Evolutionary conservation across 2,797 vertebrate genomes (phyloP).

Genomic region (Luscinia luscinia): DNA sequence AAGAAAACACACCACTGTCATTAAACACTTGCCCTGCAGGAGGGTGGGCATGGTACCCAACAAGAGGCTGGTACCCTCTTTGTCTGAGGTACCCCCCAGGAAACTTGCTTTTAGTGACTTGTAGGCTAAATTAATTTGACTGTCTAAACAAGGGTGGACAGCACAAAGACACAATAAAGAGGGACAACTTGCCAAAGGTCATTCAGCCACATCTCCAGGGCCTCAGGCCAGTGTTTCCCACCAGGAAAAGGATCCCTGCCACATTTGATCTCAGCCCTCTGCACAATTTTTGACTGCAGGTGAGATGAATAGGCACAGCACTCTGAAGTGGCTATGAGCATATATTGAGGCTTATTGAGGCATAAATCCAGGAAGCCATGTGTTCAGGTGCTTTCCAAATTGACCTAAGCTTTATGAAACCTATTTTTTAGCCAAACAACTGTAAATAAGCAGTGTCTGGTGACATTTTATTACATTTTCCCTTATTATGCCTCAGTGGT

Average conservation of each 20-base stretch:
- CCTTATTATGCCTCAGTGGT: slow-evolving; percentile 71
- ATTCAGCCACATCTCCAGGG: accelerated
- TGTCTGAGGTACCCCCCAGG: not conserved
- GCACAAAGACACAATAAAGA: not conserved
- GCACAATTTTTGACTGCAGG: not conserved
- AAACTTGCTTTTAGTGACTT: not conserved
- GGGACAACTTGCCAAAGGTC: not conserved
- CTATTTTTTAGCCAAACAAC: slow-evolving; percentile 76
- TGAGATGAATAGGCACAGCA: not conserved
- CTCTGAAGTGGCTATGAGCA: slow-evolving; percentile 39
- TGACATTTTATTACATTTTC: slow-evolving; percentile 73
- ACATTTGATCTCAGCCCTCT: not conserved
- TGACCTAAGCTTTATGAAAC: slow-evolving; percentile 73
- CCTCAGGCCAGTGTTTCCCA: not conserved
- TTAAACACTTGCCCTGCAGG: not conserved
- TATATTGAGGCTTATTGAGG: slow-evolving; percentile 62
- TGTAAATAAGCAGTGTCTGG: slow-evolving; percentile 52
- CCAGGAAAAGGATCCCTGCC: not conserved
- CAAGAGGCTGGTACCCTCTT: not conserved
- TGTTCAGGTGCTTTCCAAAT: slow-evolving; percentile 59
- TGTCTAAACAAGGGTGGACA: not conserved
- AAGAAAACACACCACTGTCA: not conserved
- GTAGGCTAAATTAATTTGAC: not conserved
- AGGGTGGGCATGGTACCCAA: not conserved
- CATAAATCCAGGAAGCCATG: slow-evolving; percentile 62